These are phyloP conservation scores for Eristalis tenax DNA, from an alignment of 2,888 invertebrate genomes.

Conservation along the genomic window DNA sequence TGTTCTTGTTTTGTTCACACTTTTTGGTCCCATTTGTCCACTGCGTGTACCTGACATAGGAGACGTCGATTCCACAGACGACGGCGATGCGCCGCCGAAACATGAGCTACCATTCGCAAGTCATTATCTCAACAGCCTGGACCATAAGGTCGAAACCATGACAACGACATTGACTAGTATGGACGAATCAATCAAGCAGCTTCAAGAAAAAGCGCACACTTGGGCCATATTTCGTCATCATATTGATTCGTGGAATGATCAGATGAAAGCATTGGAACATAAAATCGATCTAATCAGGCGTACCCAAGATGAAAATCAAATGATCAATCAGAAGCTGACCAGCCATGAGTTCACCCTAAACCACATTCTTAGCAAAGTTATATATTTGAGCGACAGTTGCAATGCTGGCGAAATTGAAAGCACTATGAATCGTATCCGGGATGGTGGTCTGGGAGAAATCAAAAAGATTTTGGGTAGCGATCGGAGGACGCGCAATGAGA, in stretches of 20 bases:
- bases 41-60: conserved; percentile 26
- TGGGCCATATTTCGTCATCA: conserved; percentile 83
- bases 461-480: conserved; percentile 65
- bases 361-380: conserved; percentile 79
- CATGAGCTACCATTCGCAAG: conserved; percentile 26
- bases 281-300: conserved; percentile 82
- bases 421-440: conserved; percentile 24
- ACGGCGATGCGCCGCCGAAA: neutral
- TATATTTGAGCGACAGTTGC: conserved; percentile 77
- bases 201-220: conserved; percentile 82
- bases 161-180: conserved; percentile 79
- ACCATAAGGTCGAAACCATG: conserved; percentile 80
- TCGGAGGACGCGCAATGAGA: conserved; percentile 73
- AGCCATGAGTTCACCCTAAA: conserved; percentile 80
- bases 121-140: conserved; percentile 74
- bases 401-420: conserved; percentile 48
- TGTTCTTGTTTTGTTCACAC: conserved; percentile 20
- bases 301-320: conserved; percentile 75
- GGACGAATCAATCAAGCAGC: conserved; percentile 81
- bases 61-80: neutral
- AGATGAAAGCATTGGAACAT: conserved; percentile 82
- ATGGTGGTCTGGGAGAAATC: conserved; percentile 66
- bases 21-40: conserved; percentile 38
- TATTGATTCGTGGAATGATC: conserved; percentile 83
- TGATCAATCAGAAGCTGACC: conserved; percentile 76